phyloP scores from a whole-genome alignment of 2,888 invertebrate species.

The Spodoptera littoralis region DNA sequence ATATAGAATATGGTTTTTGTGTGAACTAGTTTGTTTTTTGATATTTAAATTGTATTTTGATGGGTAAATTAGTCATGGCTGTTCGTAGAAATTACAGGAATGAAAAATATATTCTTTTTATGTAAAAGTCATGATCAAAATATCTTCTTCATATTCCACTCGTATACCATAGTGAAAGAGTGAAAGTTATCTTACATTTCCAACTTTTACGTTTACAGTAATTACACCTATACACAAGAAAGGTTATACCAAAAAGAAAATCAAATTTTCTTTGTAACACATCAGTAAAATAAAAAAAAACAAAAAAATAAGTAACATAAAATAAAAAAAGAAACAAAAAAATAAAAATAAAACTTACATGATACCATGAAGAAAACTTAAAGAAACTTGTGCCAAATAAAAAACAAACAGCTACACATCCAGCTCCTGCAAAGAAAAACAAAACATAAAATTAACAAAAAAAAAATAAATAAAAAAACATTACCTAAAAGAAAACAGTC shows the following conservation, averaged over 20 bases:
- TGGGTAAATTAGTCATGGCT: no score
- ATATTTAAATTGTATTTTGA: no score
- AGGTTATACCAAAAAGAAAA: no score
- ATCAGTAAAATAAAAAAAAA: slow-evolving; percentile 1
- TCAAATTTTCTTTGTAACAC: no score
- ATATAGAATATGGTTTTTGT: neutral
- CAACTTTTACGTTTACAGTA: no score
- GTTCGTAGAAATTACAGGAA: no score
- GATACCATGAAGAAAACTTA: slow-evolving; percentile 87
- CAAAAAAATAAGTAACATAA: neutral
- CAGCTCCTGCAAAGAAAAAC: slow-evolving; percentile 82
- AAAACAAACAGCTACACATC: slow-evolving; percentile 64
- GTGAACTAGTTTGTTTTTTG: neutral
- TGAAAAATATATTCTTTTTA: no score
- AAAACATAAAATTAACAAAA: slow-evolving; percentile 68
- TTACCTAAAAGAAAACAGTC: slow-evolving; percentile 16
- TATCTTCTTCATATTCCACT: no score
- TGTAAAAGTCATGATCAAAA: no score
- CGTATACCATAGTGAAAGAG: neutral
- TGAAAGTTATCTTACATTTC: no score
- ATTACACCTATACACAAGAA: no score
- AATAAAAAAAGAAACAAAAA: slow-evolving; percentile 55
- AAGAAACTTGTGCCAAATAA: slow-evolving; percentile 75
- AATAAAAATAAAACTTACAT: slow-evolving; percentile 86
- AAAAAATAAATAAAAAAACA: slow-evolving; percentile 59